phyloP scores from a whole-genome alignment of 2,888 invertebrate genomes.

The Drosophila demipolita region DNA sequence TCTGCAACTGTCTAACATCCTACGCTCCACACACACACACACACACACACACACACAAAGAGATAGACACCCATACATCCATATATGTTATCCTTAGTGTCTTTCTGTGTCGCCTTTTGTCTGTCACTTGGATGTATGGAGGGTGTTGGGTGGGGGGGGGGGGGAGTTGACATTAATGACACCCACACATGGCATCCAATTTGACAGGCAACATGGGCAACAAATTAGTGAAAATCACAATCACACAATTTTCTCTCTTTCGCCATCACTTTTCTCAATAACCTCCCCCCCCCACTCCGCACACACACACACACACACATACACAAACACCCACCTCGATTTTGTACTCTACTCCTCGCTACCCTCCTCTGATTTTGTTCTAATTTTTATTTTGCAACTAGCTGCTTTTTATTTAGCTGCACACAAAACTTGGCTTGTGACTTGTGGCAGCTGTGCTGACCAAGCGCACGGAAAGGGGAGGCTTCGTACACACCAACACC shows the following conservation, averaged over 20 bases:
- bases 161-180: conserved; percentile 71
- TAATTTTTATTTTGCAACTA: conserved; percentile 4
- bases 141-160: neutral
- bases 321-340: neutral
- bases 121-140: neutral
- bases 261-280: neutral
- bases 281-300: neutral
- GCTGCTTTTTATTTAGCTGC: neutral
- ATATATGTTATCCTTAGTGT: conserved; percentile 36
- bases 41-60: conserved; percentile 11
- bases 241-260: conserved; percentile 41
- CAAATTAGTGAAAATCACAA: conserved; percentile 77
- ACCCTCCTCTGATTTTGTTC: neutral
- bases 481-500: no score
- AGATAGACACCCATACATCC: neutral
- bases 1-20: conserved; percentile 61
- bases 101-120: conserved; percentile 49
- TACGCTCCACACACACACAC: conserved; percentile 13
- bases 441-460: conserved; percentile 73
- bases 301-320: no score
- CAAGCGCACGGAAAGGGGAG: conserved; percentile 33
- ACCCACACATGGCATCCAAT: conserved; percentile 78
- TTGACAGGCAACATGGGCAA: conserved; percentile 75
- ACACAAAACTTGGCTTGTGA: conserved; percentile 51
- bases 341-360: conserved; percentile 9